phyloP scores from a whole-genome alignment of 2,888 invertebrate species.

The Itoplectis maculator region DNA sequence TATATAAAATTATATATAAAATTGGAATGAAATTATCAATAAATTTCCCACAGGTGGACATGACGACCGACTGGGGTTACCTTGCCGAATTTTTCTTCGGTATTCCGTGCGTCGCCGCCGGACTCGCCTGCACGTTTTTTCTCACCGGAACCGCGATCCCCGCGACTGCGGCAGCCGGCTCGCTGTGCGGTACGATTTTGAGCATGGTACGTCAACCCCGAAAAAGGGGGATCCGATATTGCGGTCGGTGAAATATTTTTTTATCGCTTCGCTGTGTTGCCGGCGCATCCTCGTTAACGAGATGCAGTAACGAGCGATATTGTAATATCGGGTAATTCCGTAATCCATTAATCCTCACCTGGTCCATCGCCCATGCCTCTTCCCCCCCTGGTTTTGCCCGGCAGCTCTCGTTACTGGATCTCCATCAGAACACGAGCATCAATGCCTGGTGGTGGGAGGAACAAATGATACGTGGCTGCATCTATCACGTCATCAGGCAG shows the following conservation, averaged over 20 bases:
- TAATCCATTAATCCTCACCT: slow-evolving; percentile 2
- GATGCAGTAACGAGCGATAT: slow-evolving; percentile 25
- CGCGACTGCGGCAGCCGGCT: slow-evolving; percentile 42
- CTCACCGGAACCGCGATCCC: slow-evolving; percentile 35
- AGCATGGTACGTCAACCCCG: slow-evolving; percentile 39
- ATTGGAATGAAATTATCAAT: not conserved
- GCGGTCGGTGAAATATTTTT: slow-evolving; percentile 10
- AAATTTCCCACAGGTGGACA: slow-evolving; percentile 55
- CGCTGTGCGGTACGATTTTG: slow-evolving; percentile 55
- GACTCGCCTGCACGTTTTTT: slow-evolving; percentile 34
- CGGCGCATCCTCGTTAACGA: slow-evolving; percentile 23
- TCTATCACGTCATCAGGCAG: slow-evolving; percentile 61
- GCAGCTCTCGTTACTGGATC: slow-evolving; percentile 59
- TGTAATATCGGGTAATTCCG: slow-evolving; percentile 13
- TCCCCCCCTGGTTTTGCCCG: not conserved
- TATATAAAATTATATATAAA: no score
- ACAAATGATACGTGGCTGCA: slow-evolving; percentile 57
- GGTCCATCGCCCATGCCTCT: not conserved
- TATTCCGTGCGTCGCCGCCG: slow-evolving; percentile 48
- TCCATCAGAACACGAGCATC: slow-evolving; percentile 65
- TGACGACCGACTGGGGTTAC: slow-evolving; percentile 61
- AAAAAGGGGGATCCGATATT: not conserved
- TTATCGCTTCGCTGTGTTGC: not conserved
- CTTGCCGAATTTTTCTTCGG: slow-evolving; percentile 61
- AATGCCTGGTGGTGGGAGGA: slow-evolving; percentile 65